A percentile compares a stretch with the other conserved stretches of the same genome.
phyloP scores from a whole-genome alignment of 2,113 vertebrate genomes.

The Puntigrus tetrazona region DNA sequence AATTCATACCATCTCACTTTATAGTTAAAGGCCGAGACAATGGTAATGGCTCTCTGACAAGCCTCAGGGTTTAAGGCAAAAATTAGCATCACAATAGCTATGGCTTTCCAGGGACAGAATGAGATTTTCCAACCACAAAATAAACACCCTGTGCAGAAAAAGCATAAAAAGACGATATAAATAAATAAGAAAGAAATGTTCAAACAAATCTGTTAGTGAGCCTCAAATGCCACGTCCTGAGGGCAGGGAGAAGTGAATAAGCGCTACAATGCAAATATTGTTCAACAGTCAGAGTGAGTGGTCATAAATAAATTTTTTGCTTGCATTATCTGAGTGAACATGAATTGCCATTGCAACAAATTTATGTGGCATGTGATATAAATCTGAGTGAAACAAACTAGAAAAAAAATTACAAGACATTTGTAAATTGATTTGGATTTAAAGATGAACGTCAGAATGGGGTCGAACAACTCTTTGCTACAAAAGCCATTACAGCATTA shows the following conservation, averaged over 20 bases:
- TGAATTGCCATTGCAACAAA: not conserved
- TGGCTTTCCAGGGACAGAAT: constrained; percentile 21
- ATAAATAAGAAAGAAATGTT: constrained; percentile 23
- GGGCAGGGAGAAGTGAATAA: constrained; percentile 67
- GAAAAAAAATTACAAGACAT: not conserved
- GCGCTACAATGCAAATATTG: constrained; percentile 71
- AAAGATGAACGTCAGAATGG: not conserved
- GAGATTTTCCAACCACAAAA: constrained; percentile 44
- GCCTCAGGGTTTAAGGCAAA: not conserved
- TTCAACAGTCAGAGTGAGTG: constrained; percentile 51
- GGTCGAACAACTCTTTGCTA: not conserved
- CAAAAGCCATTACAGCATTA: not conserved
- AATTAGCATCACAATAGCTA: constrained; percentile 42
- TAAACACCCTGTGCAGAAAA: not conserved
- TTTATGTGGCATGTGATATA: not conserved
- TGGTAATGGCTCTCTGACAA: not conserved
- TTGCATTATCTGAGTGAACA: not conserved
- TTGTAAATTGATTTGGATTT: not conserved
- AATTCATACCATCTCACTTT: not conserved
- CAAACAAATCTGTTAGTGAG: constrained; percentile 58
- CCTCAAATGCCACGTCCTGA: constrained; percentile 67
- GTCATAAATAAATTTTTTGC: constrained; percentile 6
- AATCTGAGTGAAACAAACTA: not conserved
- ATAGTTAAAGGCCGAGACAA: constrained; percentile 7
- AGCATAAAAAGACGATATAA: constrained; percentile 10